Percentiles rank a stretch among this genome's conserved stretches.
Evolutionary conservation across 2,888 invertebrate genomes (phyloP).

Genomic region (Limenitis arthemis): DNA sequence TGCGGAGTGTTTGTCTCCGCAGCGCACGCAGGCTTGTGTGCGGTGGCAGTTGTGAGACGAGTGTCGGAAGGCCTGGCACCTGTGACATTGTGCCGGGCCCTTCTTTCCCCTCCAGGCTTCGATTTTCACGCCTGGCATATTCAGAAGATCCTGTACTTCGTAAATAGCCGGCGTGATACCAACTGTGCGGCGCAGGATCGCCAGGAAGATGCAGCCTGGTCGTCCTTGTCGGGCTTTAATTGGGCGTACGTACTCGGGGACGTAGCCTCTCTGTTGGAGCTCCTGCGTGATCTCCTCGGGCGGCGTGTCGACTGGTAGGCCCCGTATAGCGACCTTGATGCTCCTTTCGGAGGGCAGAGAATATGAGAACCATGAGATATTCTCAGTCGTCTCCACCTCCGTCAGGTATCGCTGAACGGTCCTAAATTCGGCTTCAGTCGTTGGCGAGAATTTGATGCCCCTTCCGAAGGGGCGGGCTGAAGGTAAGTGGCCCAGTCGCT

Average conservation of each 20-base stretch:
- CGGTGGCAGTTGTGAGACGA: conserved; percentile 14
- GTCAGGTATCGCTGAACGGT: no score
- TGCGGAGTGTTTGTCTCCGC: conserved; percentile 8
- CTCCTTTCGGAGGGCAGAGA: no score
- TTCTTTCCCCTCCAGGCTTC: no score
- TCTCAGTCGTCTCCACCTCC: no score
- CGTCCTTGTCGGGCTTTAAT: background rate
- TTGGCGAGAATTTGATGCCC: background rate
- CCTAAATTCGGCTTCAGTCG: no score
- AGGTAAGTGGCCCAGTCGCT: no score
- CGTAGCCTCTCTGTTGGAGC: background rate
- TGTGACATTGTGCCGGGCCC: no score
- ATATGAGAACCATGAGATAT: no score
- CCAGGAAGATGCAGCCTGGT: conserved; percentile 2
- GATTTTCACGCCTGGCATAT: no score
- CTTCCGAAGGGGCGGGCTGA: background rate
- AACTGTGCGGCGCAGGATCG: background rate
- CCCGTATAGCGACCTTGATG: background rate
- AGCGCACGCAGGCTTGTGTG: conserved; percentile 1
- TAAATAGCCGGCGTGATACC: background rate
- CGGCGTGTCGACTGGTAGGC: background rate
- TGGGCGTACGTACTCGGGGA: background rate
- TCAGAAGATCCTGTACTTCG: no score
- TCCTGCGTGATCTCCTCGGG: background rate
- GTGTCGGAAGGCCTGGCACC: no score